Conservation (phyloP, 2,797 vertebrate genomes). For the Neosalanx taihuensis region DNA sequence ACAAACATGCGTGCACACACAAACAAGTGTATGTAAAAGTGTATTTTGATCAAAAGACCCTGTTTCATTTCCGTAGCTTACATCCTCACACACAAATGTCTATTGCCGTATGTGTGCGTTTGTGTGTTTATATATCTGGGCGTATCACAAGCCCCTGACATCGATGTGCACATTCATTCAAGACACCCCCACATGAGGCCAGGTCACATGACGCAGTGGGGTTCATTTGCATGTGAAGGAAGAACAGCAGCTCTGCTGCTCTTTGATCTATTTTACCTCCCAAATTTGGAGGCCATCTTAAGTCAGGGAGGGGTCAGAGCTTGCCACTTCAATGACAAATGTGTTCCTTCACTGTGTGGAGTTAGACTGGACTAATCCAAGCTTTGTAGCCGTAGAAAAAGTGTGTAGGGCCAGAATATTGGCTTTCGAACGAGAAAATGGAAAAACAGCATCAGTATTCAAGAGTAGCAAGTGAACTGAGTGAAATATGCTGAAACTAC, state of each 20-base stretch:
- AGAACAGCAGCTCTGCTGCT: slow-evolving; percentile 37
- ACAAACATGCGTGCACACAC: neutral
- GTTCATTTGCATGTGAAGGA: slow-evolving; percentile 65
- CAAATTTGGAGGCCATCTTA: slow-evolving; percentile 50
- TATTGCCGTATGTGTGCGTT: slow-evolving; percentile 27
- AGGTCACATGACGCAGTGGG: slow-evolving; percentile 33
- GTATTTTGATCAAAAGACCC: slow-evolving; percentile 19
- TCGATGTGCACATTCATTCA: slow-evolving; percentile 48
- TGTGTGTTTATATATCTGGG: slow-evolving; percentile 12
- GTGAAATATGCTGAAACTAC: neutral
- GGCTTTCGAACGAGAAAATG: slow-evolving; percentile 2
- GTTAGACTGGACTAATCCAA: slow-evolving; percentile 39
- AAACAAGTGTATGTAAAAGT: neutral
- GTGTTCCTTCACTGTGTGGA: slow-evolving; percentile 52
- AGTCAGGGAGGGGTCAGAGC: slow-evolving; percentile 49
- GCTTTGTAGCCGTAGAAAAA: slow-evolving; percentile 37
- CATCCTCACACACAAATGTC: slow-evolving; percentile 40
- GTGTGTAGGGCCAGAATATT: slow-evolving; percentile 16
- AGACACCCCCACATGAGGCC: slow-evolving; percentile 27
- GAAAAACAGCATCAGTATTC: neutral
- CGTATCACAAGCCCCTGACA: slow-evolving; percentile 46
- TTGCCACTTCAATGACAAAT: slow-evolving; percentile 61
- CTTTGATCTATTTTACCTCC: slow-evolving; percentile 61
- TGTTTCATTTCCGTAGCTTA: slow-evolving; percentile 42
- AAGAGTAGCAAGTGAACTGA: slow-evolving; percentile 8